Percentiles rank a stretch among this genome's conserved stretches.
phyloP scores from a whole-genome alignment of 2,797 vertebrate species.

The Lagodon rhomboides region DNA sequence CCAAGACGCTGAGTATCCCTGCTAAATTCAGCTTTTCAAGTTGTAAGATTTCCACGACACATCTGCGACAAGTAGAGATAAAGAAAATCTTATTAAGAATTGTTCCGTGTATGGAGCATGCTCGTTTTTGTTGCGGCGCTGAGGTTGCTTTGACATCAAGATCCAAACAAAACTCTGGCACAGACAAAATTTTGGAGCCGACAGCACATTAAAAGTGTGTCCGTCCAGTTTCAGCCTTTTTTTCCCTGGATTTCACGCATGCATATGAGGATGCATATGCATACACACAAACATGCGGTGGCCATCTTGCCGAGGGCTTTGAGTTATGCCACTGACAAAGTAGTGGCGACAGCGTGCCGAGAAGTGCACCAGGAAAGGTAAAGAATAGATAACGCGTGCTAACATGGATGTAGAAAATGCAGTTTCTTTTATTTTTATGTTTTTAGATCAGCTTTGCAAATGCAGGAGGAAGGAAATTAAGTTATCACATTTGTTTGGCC shows the following conservation, averaged over 20 bases:
- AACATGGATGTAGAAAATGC: neutral
- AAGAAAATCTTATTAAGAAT: neutral
- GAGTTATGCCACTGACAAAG: neutral
- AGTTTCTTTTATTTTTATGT: neutral
- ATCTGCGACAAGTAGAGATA: slow-evolving; percentile 1
- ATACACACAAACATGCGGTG: neutral
- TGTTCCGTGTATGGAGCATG: neutral
- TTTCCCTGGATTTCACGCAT: neutral
- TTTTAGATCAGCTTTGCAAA: neutral
- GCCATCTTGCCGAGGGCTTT: neutral
- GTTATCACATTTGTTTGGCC: neutral
- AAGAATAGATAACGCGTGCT: neutral
- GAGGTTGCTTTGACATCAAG: too few species aligned
- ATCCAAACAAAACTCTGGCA: too few species aligned
- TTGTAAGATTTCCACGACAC: neutral
- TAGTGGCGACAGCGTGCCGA: neutral
- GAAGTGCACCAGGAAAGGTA: neutral
- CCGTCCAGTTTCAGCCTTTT: neutral
- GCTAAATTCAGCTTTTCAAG: slow-evolving; percentile 15
- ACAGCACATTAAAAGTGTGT: too few species aligned
- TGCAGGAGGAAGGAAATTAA: neutral
- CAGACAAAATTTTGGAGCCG: too few species aligned
- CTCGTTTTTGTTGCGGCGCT: neutral
- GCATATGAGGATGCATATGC: neutral
- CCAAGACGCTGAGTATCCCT: neutral